Evolutionary conservation across 2,888 invertebrate genomes (phyloP).

Genomic region (Lampropteryx suffumata): DNA sequence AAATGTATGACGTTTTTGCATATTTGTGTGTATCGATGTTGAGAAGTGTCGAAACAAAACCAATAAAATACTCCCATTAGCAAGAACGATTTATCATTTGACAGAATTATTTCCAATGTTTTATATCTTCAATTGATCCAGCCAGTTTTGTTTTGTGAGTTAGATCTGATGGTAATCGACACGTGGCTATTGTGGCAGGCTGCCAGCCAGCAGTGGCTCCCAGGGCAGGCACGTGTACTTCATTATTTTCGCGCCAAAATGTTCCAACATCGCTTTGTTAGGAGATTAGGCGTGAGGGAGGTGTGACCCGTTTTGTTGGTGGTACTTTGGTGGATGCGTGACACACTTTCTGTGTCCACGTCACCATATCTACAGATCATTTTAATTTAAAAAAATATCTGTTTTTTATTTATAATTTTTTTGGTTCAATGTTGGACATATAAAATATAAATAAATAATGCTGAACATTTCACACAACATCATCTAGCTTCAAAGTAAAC

Average conservation of each 20-base stretch:
- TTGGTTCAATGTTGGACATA: too few species aligned
- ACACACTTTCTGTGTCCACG: constrained; percentile 24
- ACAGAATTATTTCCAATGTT: constrained; percentile 24
- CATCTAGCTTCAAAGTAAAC: too few species aligned
- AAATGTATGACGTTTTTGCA: too few species aligned
- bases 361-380: not conserved
- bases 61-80: constrained; percentile 26
- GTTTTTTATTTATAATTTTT: too few species aligned
- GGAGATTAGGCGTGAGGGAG: constrained; percentile 77
- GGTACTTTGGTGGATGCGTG: constrained; percentile 25
- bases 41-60: not conserved
- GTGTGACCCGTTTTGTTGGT: constrained; percentile 40
- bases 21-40: too few species aligned
- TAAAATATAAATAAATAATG: too few species aligned
- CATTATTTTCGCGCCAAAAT: constrained; percentile 82
- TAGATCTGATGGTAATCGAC: constrained; percentile 70
- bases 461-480: too few species aligned
- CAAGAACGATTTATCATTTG: constrained; percentile 21
- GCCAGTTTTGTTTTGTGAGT: constrained; percentile 54
- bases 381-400: too few species aligned
- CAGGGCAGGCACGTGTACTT: constrained; percentile 70
- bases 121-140: constrained; percentile 29
- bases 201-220: constrained; percentile 31
- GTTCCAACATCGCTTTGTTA: constrained; percentile 79
- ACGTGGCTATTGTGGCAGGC: constrained; percentile 56